Conservation (phyloP, 2,113 vertebrate species). For the Urocynchramus pylzowi region DNA sequence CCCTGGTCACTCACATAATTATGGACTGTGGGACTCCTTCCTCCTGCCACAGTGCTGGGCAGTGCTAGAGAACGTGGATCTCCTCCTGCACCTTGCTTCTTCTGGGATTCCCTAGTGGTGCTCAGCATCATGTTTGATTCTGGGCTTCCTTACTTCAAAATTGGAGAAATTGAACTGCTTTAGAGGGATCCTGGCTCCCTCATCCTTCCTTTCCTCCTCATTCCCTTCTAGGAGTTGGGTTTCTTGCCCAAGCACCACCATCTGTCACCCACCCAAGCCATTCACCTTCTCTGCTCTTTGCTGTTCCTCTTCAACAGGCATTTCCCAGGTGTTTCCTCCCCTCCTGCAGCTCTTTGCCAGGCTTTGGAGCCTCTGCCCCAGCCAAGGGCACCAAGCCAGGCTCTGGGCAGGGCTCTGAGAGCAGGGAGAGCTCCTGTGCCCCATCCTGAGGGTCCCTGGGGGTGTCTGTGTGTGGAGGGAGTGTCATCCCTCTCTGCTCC, state of each 20-base stretch:
- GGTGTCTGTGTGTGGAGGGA: neutral
- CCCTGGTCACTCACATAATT: neutral
- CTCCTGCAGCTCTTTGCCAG: neutral
- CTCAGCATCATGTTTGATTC: neutral
- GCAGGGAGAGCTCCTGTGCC: neutral
- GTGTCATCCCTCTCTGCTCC: neutral
- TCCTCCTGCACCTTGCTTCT: neutral
- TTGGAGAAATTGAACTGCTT: neutral
- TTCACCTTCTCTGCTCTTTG: neutral
- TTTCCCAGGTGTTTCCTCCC: neutral
- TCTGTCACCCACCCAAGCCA: neutral
- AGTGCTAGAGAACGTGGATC: neutral
- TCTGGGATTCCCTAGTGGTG: neutral
- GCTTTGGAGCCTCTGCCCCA: neutral
- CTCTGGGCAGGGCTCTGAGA: neutral
- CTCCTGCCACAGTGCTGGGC: neutral
- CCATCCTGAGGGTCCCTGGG: neutral
- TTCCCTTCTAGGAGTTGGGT: neutral
- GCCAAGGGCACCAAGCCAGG: accelerated
- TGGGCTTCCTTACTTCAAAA: neutral
- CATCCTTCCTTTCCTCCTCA: neutral
- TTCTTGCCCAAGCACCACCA: neutral
- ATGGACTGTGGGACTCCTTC: neutral
- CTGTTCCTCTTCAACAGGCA: neutral
- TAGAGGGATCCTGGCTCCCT: neutral